Base-by-base conservation (phyloP, 2,113 vertebrate genomes). In the Puntigrus tetrazona region DNA sequence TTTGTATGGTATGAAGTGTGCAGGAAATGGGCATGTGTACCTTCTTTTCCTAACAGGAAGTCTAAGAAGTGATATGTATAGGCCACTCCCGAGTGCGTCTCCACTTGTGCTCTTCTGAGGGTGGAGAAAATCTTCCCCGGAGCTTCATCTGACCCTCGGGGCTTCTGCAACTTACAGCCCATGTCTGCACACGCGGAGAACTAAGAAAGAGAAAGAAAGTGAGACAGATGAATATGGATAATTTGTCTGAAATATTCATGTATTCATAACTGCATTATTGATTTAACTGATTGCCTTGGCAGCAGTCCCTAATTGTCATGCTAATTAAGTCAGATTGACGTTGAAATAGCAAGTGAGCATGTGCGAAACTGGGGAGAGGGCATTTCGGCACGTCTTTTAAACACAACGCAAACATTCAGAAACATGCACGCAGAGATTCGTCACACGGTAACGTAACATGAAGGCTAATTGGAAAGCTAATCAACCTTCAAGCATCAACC, bases 61-160 rank as follows among this genome's bases (percentile, higher is more conserved):
- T 99, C 97, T 91, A 99, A 91, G 90, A 97, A 97, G 81, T 94
- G 94, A 93, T 99, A 99, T 20, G 98, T 97, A 90, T 98, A 99
- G 67, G 95, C 89, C 91, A 96, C 94, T 43, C 97, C 97, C 81
- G 94, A 95, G 92, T 96, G 97, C 38, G 96, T 98, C 93, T 99
- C 97, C 88, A 99, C 97, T 91, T 99, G 97, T 9, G 97, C 96
- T 85, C 97, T 94, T 88, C 97, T 96, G 86, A 99, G 90, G 31
- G 97, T 99, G 52, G 98, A 99, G 88, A 97, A 98, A 92, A 99
- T 98, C 86, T 99, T 99, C 45, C 98, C 98, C 8, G 98, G 98
- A 82, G 85, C 89, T 59, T 98, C 97, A 87, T 97, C 96, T 0
- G 92, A 94, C 85, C 96, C 97, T 90, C 95, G 94, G 84, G 98